Evolutionary conservation across 2,888 invertebrate species (phyloP).

Genomic region (Oscheius onirici): DNA sequence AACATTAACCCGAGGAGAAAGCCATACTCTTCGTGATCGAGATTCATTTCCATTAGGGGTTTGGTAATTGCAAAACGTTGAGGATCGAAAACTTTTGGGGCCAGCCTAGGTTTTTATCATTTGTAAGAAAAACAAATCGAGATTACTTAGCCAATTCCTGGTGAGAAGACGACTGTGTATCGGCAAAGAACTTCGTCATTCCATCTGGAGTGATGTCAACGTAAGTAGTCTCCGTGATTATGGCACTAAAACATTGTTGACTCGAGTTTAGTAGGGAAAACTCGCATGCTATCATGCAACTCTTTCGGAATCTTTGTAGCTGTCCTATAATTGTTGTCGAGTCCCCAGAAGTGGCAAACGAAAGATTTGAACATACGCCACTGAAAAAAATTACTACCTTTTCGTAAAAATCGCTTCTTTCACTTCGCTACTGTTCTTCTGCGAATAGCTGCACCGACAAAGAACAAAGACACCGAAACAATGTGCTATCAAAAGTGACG

Average conservation of each 20-base stretch:
- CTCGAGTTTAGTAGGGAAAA: too few species aligned
- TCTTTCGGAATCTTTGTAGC: background rate
- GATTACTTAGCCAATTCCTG: background rate
- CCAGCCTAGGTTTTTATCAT: background rate
- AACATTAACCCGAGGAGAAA: background rate
- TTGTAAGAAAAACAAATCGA: background rate
- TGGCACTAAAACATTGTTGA: background rate
- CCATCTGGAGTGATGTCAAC: background rate
- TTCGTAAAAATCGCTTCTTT: too few species aligned
- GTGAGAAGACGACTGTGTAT: background rate
- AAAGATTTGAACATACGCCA: constrained; percentile 10
- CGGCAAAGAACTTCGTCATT: background rate
- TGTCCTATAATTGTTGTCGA: constrained; percentile 13
- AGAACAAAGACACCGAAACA: too few species aligned
- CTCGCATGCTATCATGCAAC: background rate
- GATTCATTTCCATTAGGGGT: background rate
- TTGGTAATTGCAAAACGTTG: background rate
- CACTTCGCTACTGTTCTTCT: too few species aligned
- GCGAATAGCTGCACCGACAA: too few species aligned
- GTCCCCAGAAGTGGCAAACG: constrained; percentile 2
- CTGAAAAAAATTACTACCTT: background rate
- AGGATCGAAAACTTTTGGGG: constrained; percentile 3
- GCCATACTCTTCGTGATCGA: constrained; percentile 7
- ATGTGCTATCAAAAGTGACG: too few species aligned
- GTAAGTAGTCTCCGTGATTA: constrained; percentile 6